Conservation (phyloP, 1,140 invertebrate species). For the Gryon sp. region DNA sequence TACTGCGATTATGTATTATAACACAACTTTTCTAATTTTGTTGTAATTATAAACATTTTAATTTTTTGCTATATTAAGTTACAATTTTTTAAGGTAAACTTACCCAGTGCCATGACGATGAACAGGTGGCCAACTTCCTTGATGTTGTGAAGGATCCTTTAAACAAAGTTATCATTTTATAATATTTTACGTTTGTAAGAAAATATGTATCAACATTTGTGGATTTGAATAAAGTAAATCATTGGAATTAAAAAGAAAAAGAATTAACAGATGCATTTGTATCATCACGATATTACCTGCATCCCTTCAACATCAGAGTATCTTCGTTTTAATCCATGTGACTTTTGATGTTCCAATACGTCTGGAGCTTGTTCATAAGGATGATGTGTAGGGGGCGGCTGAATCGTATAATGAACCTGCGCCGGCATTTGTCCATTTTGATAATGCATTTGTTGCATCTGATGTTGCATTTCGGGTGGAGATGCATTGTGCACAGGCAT, state of each 20-base stretch:
- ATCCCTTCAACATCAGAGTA: conserved; percentile 75
- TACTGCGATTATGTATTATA: too few species aligned
- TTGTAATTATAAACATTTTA: neutral
- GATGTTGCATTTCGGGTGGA: conserved; percentile 73
- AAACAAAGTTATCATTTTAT: conserved; percentile 10
- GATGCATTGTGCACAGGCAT: conserved; percentile 70
- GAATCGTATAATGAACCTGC: conserved; percentile 75
- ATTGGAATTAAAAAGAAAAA: neutral
- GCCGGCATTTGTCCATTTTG: conserved; percentile 76
- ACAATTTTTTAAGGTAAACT: conserved; percentile 52
- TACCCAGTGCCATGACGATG: conserved; percentile 77
- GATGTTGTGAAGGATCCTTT: conserved; percentile 72
- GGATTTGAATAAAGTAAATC: too few species aligned
- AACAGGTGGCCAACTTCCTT: conserved; percentile 68
- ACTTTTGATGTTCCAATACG: conserved; percentile 73
- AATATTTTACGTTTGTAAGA: neutral
- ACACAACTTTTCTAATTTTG: neutral
- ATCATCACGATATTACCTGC: conserved; percentile 71
- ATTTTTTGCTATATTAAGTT: neutral
- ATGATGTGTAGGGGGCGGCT: conserved; percentile 69
- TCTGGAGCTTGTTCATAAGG: conserved; percentile 73
- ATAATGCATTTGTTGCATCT: conserved; percentile 76
- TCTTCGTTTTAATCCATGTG: conserved; percentile 76
- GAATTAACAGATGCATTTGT: neutral
- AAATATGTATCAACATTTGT: too few species aligned